Evolutionary conservation across 92 coral and sea anemone species (phyloP).

Genomic region (Anthopleura xanthogrammica): DNA sequence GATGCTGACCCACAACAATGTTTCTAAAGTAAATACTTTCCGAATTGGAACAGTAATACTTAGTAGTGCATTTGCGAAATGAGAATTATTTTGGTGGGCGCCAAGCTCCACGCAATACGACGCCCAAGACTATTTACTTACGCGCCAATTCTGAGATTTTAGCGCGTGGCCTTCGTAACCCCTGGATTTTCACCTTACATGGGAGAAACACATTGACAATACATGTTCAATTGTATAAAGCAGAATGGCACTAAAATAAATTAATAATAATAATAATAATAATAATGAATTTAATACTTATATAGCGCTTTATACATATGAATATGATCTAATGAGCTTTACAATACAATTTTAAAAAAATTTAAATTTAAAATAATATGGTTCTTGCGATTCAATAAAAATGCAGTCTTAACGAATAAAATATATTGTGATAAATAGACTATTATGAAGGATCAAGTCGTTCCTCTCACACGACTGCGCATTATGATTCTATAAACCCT

Average conservation of each 20-base stretch:
- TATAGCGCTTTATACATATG: too few species aligned
- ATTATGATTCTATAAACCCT: not conserved
- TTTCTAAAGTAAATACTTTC: too few species aligned
- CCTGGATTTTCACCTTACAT: not conserved
- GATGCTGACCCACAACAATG: too few species aligned
- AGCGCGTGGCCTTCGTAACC: conserved; percentile 7
- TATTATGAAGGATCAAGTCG: conserved; percentile 15
- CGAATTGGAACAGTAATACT: not conserved
- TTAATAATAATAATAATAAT: too few species aligned
- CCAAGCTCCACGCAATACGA: conserved; percentile 14
- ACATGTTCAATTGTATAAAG: not conserved
- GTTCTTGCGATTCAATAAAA: too few species aligned
- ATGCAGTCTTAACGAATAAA: too few species aligned
- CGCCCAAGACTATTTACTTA: not conserved
- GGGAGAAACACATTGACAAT: not conserved
- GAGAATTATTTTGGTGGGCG: not conserved
- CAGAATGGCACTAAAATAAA: not conserved
- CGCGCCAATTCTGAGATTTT: not conserved
- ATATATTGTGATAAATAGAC: too few species aligned
- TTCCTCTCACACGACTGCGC: not conserved
- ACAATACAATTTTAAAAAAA: too few species aligned
- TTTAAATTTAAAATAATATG: too few species aligned
- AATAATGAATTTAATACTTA: too few species aligned
- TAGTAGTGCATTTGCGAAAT: conserved; percentile 1
- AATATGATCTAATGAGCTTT: too few species aligned